Base-by-base conservation (phyloP, 2,888 invertebrate genomes). In the Eupithecia tripunctaria region DNA sequence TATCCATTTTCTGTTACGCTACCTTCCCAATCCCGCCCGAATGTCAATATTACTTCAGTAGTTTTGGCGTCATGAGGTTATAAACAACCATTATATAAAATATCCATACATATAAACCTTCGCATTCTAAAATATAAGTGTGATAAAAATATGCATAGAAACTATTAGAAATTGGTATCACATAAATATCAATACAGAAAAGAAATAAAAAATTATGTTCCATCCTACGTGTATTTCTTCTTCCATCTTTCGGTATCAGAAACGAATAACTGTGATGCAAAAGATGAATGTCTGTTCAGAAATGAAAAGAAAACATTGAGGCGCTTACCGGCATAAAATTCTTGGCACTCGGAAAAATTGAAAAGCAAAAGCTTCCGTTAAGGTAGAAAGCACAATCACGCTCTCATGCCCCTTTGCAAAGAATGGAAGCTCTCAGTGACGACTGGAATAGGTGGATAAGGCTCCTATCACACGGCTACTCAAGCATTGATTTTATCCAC, bases 301-400 rank as follows among this genome's bases (percentile, higher is more conserved):
- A 89, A 91, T 91, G 90, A 90, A 92, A 92, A 89, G 89, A 90
- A 90, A 91, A 91, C 88, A 90, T 84, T 85, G 83, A 85, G 81
- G 82, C 84, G 86, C 64, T 87, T 86, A 83, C 84, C 82, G 83
- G 87, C 86, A 89, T 88, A 86, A 74, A 89, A 91, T 89, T 89
- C 88, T 82, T 84, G 84, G 90, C 92, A 92, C 92, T 93, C 89
- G 91, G 86, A 87, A 88, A 92, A 93, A 93, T 92, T 91, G 91
- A 90, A 92, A 91, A 91, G 91, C 90, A 89, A 87, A 91, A 86
- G 86, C 86, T 89, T 88, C 86, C 87, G 88, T 84, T 89, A 86
- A 87, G 86, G 85, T 86, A 82, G 82, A 84, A 86, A 86, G 88
- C 85, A 88, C 88, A 88, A 89, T 91, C 87, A 87, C 89, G 89